phyloP scores from a whole-genome alignment of 2,113 vertebrate genomes.

The Thamnaconus septentrionalis region DNA sequence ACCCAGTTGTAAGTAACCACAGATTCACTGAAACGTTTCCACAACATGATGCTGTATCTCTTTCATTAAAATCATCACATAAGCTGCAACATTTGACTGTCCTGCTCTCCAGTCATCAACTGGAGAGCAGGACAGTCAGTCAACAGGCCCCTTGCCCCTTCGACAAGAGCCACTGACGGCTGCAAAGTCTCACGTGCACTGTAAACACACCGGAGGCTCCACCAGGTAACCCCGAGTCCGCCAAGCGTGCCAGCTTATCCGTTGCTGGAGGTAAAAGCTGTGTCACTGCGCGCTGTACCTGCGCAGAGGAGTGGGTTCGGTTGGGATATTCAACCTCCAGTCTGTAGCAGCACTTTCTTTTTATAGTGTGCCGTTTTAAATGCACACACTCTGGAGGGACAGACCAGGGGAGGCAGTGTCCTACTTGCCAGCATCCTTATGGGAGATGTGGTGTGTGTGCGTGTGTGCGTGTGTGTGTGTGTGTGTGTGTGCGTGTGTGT shows the following conservation, averaged over 20 bases:
- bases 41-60: no score
- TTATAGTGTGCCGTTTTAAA: constrained; percentile 74
- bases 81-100: no score
- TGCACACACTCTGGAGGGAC: constrained; percentile 57
- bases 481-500: neutral
- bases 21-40: no score
- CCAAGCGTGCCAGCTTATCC: neutral
- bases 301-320: constrained; percentile 31
- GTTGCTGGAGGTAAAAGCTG: constrained; percentile 17
- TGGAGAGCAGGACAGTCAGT: no score
- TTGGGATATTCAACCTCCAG: constrained; percentile 56
- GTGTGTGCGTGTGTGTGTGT: constrained; percentile 8
- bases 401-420: constrained; percentile 68
- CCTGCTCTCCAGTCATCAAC: no score
- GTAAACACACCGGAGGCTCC: neutral
- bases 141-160: no score
- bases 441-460: constrained; percentile 45
- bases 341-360: constrained; percentile 72
- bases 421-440: constrained; percentile 69
- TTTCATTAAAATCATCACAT: no score
- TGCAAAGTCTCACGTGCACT: neutral
- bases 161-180: no score
- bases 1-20: neutral
- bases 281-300: constrained; percentile 57
- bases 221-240: neutral